Evolutionary conservation across 2,797 vertebrate species (phyloP).

Genomic region (Pseudochromis fuscus): DNA sequence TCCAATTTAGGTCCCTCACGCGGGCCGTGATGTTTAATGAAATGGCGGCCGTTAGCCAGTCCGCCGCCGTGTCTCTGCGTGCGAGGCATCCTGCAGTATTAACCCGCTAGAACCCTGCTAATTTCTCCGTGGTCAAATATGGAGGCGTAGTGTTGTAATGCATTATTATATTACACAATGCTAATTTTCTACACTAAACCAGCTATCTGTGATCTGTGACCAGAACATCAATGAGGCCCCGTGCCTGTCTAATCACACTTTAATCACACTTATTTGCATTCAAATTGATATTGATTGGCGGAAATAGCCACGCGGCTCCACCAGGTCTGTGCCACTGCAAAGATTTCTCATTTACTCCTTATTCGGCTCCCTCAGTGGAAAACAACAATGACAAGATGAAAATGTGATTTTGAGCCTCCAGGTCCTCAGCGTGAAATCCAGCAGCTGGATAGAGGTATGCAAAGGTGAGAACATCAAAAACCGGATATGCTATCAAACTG

Average conservation of each 20-base stretch:
- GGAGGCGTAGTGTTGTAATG: slow-evolving; percentile 9
- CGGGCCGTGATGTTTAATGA: slow-evolving; percentile 34
- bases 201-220: slow-evolving; percentile 68
- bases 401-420: slow-evolving; percentile 24
- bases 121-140: slow-evolving; percentile 34
- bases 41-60: slow-evolving; percentile 29
- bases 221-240: slow-evolving; percentile 39
- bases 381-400: slow-evolving; percentile 37
- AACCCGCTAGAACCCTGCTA: slow-evolving; percentile 27
- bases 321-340: slow-evolving; percentile 15
- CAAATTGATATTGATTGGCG: slow-evolving; percentile 72
- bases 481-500: slow-evolving; percentile 42
- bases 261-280: slow-evolving; percentile 77
- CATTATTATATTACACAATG: slow-evolving; percentile 29
- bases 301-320: slow-evolving; percentile 29
- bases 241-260: slow-evolving; percentile 67
- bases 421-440: slow-evolving; percentile 24
- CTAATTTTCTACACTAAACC: slow-evolving; percentile 52
- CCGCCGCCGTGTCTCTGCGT: slow-evolving; percentile 9
- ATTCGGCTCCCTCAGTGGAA: slow-evolving; percentile 11
- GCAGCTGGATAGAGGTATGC: slow-evolving; percentile 15
- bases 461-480: slow-evolving; percentile 60
- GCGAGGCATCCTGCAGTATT: slow-evolving; percentile 17
- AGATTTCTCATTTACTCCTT: slow-evolving; percentile 17
- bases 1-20: slow-evolving; percentile 39